Base-by-base conservation (phyloP, 2,888 invertebrate genomes). In the Drosophila nigricruria region DNA sequence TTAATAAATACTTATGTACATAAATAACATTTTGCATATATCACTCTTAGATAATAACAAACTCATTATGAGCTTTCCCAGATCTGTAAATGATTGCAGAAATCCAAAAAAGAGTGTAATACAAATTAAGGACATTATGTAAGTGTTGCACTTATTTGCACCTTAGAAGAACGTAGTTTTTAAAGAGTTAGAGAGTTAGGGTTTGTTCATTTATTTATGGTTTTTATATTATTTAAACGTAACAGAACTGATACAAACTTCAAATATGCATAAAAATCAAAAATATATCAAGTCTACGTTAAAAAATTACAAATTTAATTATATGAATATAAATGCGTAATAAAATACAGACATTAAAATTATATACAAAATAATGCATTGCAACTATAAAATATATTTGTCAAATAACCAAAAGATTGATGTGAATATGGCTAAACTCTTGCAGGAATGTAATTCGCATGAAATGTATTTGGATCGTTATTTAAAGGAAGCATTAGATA, bases 191-290 rank as follows among this genome's bases (percentile, higher is more conserved):
- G 23, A 43, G 34, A 23, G 9, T 58, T 43, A 16, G 23, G 25
- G 25, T 43, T 52, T 23, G 16, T 52, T 32, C 16, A 52, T 52
- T 20, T 52, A 32, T 62, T 62, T 43, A 34, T 62, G 34, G 43
- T 40, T 54, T 47, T 64, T 25, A 38, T 23, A 40, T 32, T 23
- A 45, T n/a, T 49, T 23, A 59, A 43, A 52, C 30, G 36, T 34
- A 67, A 71, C 27, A 47, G 43, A 73, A 52, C 64, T 49, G 49
- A 60, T 49, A 67, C 58, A 49, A 68, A 60, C 70, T 67, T 65
- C 63, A 65, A 67, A 79, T 79, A 81, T 70, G 73, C 75, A 77
- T 63, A 71, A 61, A 71, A 77, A 73, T 58, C 53, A 67, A 68
- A 49, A 42, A 43, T 71, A 65, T 69, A 40, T 49, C 71, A 73